Base-by-base conservation (phyloP, 1,140 invertebrate species). In the Ceratina australensis region DNA sequence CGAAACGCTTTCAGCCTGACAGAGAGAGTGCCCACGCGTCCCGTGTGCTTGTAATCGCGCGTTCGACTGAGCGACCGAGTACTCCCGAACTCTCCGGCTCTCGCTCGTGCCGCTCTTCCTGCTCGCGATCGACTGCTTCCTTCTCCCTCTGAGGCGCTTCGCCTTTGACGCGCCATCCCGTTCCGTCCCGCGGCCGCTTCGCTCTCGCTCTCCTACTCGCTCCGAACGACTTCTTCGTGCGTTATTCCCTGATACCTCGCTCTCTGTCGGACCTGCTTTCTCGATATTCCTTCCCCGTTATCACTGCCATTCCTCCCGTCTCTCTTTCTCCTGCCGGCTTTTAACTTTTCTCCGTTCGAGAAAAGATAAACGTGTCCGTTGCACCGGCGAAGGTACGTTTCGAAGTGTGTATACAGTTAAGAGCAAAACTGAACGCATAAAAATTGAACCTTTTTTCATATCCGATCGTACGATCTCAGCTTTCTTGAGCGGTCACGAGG, bases 11-110 rank as follows among this genome's bases (percentile, higher is more conserved):
- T 82, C 78, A 83, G 73, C 50, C 77, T 73, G 85, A 42, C 74
- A 67, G 47, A 82, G 87, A 86, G 52, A 82, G 87, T 85, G 79
- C 71, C 72, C 86, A 81, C 89, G 86, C 89, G 87, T 91, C 87
- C 88, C 90, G 83, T 89, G 86, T 88, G 89, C 85, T 88, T 89
- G 89, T 90, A 89, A 89, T 90, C 90, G 88, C 89, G 88, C 89
- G 88, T 90, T 85, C 90, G 89, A 92, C 90, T 91, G 90, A 90
- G 82, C 82, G 82, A 80, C 78, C 84, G 81, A 79, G 78, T 79
- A 86, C 74, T 78, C 82, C 82, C 83, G 83, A 82, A 84, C 84
- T 82, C 81, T 80, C 80, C 69, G 75, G 83, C 73, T 86, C 84
- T 72, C 75, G 59, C 74, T 83, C 79, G 85, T 83, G 85, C 87